These are phyloP conservation scores for Alectoris magna DNA, from an alignment of 2,797 vertebrate species.

Conservation along the genomic window DNA sequence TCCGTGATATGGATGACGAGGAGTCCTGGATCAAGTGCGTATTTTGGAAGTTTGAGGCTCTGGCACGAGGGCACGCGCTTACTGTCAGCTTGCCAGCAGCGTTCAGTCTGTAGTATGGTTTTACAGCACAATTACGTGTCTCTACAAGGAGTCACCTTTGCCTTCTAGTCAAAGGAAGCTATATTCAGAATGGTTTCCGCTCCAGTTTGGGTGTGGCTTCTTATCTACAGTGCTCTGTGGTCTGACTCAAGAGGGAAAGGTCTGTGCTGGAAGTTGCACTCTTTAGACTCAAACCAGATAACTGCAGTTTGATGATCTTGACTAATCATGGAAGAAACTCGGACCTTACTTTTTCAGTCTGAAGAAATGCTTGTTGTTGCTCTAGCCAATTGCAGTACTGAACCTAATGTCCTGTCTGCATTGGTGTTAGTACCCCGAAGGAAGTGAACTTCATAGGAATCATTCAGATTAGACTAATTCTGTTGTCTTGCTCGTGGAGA, in stretches of 20 bases:
- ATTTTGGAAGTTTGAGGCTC: neutral
- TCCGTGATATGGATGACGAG: conserved; percentile 97
- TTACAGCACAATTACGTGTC: neutral
- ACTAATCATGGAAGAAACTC: neutral
- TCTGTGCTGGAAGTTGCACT: neutral
- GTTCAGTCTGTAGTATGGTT: neutral
- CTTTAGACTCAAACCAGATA: neutral
- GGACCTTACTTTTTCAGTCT: neutral
- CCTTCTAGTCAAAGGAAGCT: neutral
- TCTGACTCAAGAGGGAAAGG: neutral
- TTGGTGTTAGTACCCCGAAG: neutral
- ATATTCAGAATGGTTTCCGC: neutral
- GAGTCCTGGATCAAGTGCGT: conserved; percentile 99
- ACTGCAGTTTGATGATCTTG: neutral
- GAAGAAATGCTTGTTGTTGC: neutral
- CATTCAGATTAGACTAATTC: neutral
- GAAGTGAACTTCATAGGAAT: neutral
- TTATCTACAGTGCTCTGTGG: neutral
- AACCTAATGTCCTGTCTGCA: neutral
- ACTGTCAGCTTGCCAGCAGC: neutral
- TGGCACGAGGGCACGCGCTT: neutral
- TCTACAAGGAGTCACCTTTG: neutral
- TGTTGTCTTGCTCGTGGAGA: neutral
- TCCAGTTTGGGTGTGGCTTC: neutral
- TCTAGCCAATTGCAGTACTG: neutral